Base-by-base conservation (phyloP, 2,113 vertebrate species). In the Chascanopsetta lugubris region DNA sequence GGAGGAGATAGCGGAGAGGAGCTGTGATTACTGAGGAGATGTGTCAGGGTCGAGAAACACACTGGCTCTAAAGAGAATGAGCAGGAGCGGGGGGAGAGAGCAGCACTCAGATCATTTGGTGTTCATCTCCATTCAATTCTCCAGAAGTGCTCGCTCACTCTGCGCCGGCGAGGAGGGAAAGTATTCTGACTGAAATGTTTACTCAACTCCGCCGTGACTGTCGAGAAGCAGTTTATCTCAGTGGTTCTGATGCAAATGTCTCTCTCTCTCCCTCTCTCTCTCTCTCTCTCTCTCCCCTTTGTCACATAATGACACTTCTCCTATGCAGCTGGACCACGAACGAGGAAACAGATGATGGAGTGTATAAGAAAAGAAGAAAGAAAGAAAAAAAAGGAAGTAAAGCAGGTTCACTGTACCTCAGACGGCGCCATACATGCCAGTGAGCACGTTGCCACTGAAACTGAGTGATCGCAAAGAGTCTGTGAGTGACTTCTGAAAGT, bases 121-220 rank as follows among this genome's bases (percentile, higher is more conserved):
- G 76, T 81, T 80, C 69, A 77, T 61, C 71, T 56, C 48, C 47
- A 71, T 72, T 64, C 65, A 38, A 56, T 73, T 72, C 58, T 64
- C 63, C 43, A 72, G 68, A 82, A 70, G 32, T 71, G 40, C 20
- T 56, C 21, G 50, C 73, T 49, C 55, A 43, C 66, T 80, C 34
- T 78, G 47, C 27, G 65, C 84, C 69, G 42, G 26, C 48, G 61
- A 72, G 61, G 68, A 71, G 61, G 51, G 54, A 77, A 80, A 69
- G 82, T 70, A 80, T 77, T 75, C 51, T 61, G 46, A 70, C 61
- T 62, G 69, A 79, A 83, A 75, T 72, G 62, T 82, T 79, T 77
- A 71, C 60, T 82, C 65, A 61, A 50, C 55, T 53, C 50, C 72
- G 49, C 47, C 55, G 56, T 72, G n/a, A n/a, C 57, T 69, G 27